Base-by-base conservation (phyloP, 2,888 invertebrate species). In the Polylopha cassiicola region DNA sequence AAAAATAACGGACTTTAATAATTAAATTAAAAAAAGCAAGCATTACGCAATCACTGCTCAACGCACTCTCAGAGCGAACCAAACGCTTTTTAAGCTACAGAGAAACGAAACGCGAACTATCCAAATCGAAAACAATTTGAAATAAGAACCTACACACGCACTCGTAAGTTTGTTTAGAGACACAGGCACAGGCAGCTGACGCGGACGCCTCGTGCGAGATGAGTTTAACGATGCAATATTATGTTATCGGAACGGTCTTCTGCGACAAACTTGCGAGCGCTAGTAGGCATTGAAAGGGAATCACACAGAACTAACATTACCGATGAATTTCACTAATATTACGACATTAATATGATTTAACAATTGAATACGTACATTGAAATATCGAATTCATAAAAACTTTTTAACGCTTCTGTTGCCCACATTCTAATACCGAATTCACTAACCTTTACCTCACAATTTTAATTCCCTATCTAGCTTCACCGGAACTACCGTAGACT, bases 381-480 rank as follows among this genome's bases (percentile, higher is more conserved):
- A 72, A 67, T 63, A 62, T 49, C 55, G 54, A 55, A 61, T 55
- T 52, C 64, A 63, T 61, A 65, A 67, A 63, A 61, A 55, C 46
- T 56, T 61, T 26, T 2, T 17, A 6, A 11, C 22, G 18, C 17
- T 17, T 14, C 15, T 4, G 11, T 27, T 15, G 22, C 47, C 55
- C 51, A 55, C 58, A n/a, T 54, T 58, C 65, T 72, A 70, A 64
- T 67, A 68, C 74, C 76, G 56, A 74, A 79, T 75, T 80, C 84
- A 82, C 84, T 84, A 84, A 85, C 84, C 84, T 85, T 82, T 75
- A n/a, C n/a, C n/a, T n/a, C n/a, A n/a, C n/a, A n/a, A n/a, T n/a
- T n/a, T n/a, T n/a, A n/a, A n/a, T n/a, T 53, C 61, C 60, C 63
- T 73, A 74, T 58, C 70, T 72, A 73, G 54, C 65, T 66, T 62